A percentile compares a stretch with the other conserved stretches of the same genome.
phyloP scores from a whole-genome alignment of 2,797 vertebrate species.

The Sebastes itinus region DNA sequence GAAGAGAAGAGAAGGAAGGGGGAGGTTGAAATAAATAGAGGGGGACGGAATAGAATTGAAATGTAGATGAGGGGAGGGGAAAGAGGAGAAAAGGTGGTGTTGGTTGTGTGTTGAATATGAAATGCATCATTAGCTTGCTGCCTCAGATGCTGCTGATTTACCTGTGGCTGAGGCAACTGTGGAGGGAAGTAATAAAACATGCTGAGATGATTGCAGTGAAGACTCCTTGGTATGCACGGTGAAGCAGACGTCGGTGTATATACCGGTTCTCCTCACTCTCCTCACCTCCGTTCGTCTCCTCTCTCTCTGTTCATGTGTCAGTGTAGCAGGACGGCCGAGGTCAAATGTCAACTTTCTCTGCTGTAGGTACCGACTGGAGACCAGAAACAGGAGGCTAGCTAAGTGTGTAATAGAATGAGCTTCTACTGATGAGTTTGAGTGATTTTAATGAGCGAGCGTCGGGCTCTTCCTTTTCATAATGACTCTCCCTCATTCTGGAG shows the following conservation, averaged over 20 bases:
- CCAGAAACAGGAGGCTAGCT: constrained; percentile 6
- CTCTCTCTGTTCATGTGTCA: neutral
- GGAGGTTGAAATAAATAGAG: constrained; percentile 43
- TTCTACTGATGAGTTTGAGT: constrained; percentile 61
- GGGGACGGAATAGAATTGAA: constrained; percentile 49
- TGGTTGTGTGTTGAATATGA: constrained; percentile 70
- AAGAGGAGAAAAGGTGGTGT: constrained; percentile 30
- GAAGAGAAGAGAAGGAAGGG: neutral
- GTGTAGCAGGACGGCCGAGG: neutral
- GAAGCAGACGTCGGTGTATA: neutral
- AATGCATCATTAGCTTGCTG: constrained; percentile 56
- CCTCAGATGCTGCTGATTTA: constrained; percentile 60
- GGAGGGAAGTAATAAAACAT: constrained; percentile 45
- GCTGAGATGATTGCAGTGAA: constrained; percentile 3
- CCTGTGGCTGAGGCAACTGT: constrained; percentile 46
- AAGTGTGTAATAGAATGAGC: constrained; percentile 57
- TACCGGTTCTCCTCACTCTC: neutral
- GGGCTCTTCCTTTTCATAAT: constrained; percentile 64
- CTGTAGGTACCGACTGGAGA: constrained; percentile 41
- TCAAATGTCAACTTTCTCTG: constrained; percentile 41
- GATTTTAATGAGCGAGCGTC: constrained; percentile 71
- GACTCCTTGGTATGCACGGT: constrained; percentile 15
- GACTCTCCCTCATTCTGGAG: constrained; percentile 68
- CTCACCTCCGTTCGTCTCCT: neutral
- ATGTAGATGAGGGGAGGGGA: constrained; percentile 55